Evolutionary conservation across 2,888 invertebrate genomes (phyloP), one percentile per base, ranked within the genome.

Genomic region (Drosophila tripunctata): DNA sequence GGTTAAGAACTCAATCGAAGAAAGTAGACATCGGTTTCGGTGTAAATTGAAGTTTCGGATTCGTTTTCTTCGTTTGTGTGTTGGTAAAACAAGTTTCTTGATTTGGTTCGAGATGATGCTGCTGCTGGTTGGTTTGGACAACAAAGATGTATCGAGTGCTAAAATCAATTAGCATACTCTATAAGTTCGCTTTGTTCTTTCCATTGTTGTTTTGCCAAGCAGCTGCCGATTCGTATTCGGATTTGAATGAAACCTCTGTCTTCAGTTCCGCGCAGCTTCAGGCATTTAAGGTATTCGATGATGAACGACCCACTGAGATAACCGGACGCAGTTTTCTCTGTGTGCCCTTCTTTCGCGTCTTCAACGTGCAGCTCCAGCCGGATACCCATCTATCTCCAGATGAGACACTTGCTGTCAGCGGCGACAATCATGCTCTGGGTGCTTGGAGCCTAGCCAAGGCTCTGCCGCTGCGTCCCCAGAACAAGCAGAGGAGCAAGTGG

Each of bases 321-420:
- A 74, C 57, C 48, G 78, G 65, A 24, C 78, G 88, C 10, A 87
- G 78, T 44, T 75, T 80, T 40, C 52, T 86, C 22, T 88, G 88
- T 15, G 47, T 90, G 47, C 90, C 89, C 5, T 74, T 90, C 24
- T 80, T 88, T 55, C 78, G 90, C 4, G 57, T 84, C 10, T 90
- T 90, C 45, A 88, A 81, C 56, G 72, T 90, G 58, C 78, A 93
- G 82, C 90, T 92, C 87, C 87, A 92, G 3, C 44, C 92, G 22
- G 72, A 75, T 3, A 22, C 54, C 4, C 89, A 93, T 62, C 87
- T 95, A 12, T 90, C 89, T 40, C 89, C 93, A 0, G 94, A 93
- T 50, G 96, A 96, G 90, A 92, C 91, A 45, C 93, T 96, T 4
- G 96, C 94, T 75, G 92, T 96, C n/a, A 93, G 94, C 14, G 96